A percentile compares a stretch with the other conserved stretches of the same genome.
phyloP scores from a whole-genome alignment of 2,888 invertebrate species.

The Drosophila macrospina region DNA sequence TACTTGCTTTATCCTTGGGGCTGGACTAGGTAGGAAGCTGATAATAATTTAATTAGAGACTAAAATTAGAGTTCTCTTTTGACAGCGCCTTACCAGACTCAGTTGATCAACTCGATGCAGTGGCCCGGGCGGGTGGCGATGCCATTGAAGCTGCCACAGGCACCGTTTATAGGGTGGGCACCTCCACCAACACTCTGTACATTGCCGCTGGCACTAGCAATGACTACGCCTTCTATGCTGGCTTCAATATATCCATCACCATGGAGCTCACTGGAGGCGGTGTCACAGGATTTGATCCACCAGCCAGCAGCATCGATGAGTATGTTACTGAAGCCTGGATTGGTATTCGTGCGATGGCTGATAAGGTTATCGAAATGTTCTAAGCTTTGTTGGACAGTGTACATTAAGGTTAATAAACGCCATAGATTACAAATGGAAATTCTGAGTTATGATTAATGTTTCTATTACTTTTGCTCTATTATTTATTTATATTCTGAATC shows the following conservation, averaged over 20 bases:
- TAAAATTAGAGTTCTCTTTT: neutral
- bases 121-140: constrained; percentile 82
- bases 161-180: constrained; percentile 84
- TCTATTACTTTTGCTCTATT: too few relatives aligned
- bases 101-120: constrained; percentile 84
- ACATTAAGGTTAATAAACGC: neutral
- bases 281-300: constrained; percentile 87
- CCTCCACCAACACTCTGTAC: constrained; percentile 86
- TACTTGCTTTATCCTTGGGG: constrained; percentile 90
- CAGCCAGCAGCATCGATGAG: constrained; percentile 86
- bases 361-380: constrained; percentile 54
- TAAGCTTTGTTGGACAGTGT: constrained; percentile 10
- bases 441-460: neutral
- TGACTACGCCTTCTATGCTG: constrained; percentile 88
- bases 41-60: neutral
- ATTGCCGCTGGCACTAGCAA: constrained; percentile 88
- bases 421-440: neutral
- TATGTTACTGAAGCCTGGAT: constrained; percentile 88
- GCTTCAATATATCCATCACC: constrained; percentile 88
- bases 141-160: constrained; percentile 83
- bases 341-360: constrained; percentile 84
- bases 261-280: constrained; percentile 88
- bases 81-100: constrained; percentile 85
- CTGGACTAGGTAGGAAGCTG: constrained; percentile 85
- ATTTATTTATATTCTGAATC: too few relatives aligned